Conservation (phyloP, 2,113 vertebrate genomes). For the Varanus salvator region DNA sequence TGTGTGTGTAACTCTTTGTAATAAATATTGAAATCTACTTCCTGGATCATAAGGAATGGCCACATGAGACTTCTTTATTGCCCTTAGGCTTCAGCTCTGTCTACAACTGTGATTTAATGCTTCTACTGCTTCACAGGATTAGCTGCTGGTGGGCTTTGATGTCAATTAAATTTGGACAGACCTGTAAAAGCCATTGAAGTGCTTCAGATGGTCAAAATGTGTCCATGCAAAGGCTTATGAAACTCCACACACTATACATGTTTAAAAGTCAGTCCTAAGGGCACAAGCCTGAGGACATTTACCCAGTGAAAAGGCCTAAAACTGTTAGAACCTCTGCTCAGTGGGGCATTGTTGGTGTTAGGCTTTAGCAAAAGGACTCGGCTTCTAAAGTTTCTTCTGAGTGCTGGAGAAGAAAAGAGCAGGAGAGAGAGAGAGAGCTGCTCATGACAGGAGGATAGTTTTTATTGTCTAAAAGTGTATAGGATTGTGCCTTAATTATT, state of each 20-base stretch:
- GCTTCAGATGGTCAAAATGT: neutral
- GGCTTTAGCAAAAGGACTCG: too few species aligned
- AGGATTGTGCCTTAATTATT: neutral
- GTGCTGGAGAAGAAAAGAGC: too few species aligned
- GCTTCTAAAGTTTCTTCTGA: too few species aligned
- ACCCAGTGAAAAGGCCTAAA: too few species aligned
- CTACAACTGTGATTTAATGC: neutral
- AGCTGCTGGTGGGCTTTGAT: neutral
- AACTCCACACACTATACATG: neutral
- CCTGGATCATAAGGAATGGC: slow-evolving; percentile 60
- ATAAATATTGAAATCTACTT: slow-evolving; percentile 72
- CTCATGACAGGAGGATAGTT: too few species aligned
- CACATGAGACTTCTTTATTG: slow-evolving; percentile 61
- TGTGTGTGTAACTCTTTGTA: slow-evolving; percentile 67
- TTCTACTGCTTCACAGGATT: neutral
- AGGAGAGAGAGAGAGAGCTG: too few species aligned
- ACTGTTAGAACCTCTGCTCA: too few species aligned
- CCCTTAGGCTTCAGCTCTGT: neutral
- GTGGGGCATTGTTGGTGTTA: too few species aligned
- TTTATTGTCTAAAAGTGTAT: too few species aligned
- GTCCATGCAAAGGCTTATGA: neutral
- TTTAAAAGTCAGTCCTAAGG: too few species aligned
- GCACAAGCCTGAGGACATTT: too few species aligned
- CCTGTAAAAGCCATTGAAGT: neutral
- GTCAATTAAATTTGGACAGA: neutral